Percentiles rank a stretch among this genome's conserved stretches.
These are phyloP conservation scores for Brachypodius melanocephalos DNA, from an alignment of 2,113 vertebrate genomes.

Conservation along the genomic window DNA sequence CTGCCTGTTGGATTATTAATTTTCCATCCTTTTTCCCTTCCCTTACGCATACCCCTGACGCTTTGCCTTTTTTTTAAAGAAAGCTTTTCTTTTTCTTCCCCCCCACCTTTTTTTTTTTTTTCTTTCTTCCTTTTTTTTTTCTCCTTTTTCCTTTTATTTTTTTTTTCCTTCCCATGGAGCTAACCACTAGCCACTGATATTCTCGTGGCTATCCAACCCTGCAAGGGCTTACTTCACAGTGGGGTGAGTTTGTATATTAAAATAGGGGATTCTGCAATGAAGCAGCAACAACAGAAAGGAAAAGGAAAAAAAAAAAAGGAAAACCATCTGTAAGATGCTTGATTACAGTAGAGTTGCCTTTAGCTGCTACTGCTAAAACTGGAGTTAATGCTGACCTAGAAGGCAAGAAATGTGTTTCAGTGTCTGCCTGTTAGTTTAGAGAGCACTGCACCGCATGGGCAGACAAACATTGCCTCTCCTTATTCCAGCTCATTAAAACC, in stretches of 20 bases:
- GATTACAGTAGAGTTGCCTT: constrained; percentile 56
- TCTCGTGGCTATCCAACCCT: constrained; percentile 68
- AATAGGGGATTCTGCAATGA: constrained; percentile 55
- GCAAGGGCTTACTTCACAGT: constrained; percentile 75
- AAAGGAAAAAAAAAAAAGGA: background rate
- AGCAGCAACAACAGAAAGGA: background rate
- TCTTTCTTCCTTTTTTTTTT: background rate
- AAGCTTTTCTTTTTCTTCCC: background rate
- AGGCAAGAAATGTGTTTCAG: constrained; percentile 30
- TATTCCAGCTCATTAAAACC: constrained; percentile 47
- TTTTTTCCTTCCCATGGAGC: constrained; percentile 37
- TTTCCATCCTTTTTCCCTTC: constrained; percentile 76
- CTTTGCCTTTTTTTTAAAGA: constrained; percentile 52
- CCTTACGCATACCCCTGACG: constrained; percentile 68
- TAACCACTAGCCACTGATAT: constrained; percentile 71
- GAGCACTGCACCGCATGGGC: background rate
- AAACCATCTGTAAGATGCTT: constrained; percentile 39
- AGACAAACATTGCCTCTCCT: constrained; percentile 40
- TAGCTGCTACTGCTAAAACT: constrained; percentile 38
- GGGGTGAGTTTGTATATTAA: constrained; percentile 81
- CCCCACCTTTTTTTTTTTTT: rapidly evolving
- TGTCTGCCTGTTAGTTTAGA: background rate
- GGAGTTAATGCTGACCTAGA: constrained; percentile 50
- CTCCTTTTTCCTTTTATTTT: background rate
- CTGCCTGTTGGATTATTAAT: constrained; percentile 90